Evolutionary conservation across 1,140 invertebrate species (phyloP).

Genomic region (Tetramorium alpestre): DNA sequence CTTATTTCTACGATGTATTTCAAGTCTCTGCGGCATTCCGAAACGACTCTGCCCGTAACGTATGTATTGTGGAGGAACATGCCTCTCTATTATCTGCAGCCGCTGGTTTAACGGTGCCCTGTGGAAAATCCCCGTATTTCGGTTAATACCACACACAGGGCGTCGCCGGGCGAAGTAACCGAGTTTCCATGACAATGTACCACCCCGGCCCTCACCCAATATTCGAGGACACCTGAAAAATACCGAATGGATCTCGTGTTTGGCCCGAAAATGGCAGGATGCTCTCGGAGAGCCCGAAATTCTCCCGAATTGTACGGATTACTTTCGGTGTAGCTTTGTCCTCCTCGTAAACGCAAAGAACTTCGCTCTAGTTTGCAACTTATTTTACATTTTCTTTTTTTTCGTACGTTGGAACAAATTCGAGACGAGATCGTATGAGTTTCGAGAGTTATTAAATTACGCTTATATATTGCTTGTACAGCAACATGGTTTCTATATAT

Average conservation of each 20-base stretch:
- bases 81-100: constrained; percentile 16
- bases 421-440: not conserved
- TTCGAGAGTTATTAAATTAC: not conserved
- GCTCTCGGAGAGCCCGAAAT: not conserved
- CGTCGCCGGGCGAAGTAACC: constrained; percentile 18
- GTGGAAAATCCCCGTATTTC: constrained; percentile 21
- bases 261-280: not conserved
- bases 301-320: constrained; percentile 2
- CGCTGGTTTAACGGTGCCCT: not conserved
- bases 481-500: not conserved
- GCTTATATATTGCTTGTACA: not conserved
- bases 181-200: constrained; percentile 39
- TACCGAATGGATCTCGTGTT: constrained; percentile 52
- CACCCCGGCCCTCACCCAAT: not conserved
- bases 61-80: not conserved
- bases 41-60: constrained; percentile 5
- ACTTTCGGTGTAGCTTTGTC: constrained; percentile 20
- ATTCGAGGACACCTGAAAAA: constrained; percentile 58
- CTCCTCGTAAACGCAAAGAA: not conserved
- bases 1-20: not conserved
- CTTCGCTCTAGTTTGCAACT: not conserved
- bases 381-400: not conserved
- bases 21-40: not conserved
- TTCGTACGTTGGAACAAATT: not conserved
- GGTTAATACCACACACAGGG: constrained; percentile 52